Conservation (phyloP, 2,888 invertebrate genomes). For the Trachelus troglodyta region DNA sequence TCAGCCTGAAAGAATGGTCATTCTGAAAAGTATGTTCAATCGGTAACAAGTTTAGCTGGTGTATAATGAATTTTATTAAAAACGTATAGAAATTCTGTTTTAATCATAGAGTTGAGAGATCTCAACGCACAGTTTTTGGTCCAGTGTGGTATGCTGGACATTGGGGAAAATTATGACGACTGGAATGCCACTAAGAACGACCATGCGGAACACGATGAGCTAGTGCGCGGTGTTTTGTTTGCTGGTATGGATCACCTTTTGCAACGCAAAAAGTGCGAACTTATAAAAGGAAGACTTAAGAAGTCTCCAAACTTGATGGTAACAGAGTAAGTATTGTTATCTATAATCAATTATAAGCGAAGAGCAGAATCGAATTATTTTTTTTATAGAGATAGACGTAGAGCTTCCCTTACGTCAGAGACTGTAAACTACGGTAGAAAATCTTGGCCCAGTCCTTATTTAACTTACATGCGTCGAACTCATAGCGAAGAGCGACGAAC, state of each 20-base stretch:
- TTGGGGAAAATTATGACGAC: slow-evolving; percentile 36
- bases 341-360: background rate
- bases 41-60: slow-evolving; percentile 17
- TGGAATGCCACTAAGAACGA: slow-evolving; percentile 62
- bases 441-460: slow-evolving; percentile 65
- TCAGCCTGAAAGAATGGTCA: slow-evolving; percentile 68
- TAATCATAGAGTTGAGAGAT: slow-evolving; percentile 67
- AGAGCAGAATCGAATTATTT: background rate
- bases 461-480: slow-evolving; percentile 72
- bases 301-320: slow-evolving; percentile 65
- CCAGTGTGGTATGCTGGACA: slow-evolving; percentile 65
- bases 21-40: slow-evolving; percentile 67
- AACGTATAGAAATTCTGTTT: background rate
- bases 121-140: slow-evolving; percentile 70
- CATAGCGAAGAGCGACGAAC: slow-evolving; percentile 70
- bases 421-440: slow-evolving; percentile 73
- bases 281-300: slow-evolving; percentile 69
- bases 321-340: slow-evolving; percentile 68
- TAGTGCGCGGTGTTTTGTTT: slow-evolving; percentile 71
- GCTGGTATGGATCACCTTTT: slow-evolving; percentile 72
- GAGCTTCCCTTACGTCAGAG: slow-evolving; percentile 72
- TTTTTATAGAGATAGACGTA: slow-evolving; percentile 68
- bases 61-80: slow-evolving; percentile 3
- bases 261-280: slow-evolving; percentile 66
- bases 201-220: slow-evolving; percentile 70